These are phyloP conservation scores for Hermatobates lingyangjiaoensis DNA, from an alignment of 1,140 invertebrate genomes.

Conservation along the genomic window DNA sequence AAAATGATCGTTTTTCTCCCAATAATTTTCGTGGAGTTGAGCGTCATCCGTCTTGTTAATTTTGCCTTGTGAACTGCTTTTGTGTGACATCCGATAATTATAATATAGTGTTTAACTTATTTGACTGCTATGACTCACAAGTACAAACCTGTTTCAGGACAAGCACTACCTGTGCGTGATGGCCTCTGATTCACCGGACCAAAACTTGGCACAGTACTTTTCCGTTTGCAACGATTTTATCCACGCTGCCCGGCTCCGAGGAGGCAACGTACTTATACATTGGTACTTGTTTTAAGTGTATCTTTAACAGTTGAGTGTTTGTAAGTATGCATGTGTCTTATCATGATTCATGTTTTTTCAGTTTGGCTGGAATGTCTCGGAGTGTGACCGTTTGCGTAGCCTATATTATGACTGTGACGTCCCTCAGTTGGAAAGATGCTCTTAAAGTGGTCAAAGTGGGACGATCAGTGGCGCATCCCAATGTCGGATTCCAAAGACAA, in stretches of 20 bases:
- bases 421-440: conserved; percentile 79
- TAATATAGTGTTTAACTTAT: neutral
- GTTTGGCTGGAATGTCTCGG: conserved; percentile 86
- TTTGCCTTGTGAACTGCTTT: no score
- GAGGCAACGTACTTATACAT: conserved; percentile 85
- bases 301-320: no score
- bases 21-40: no score
- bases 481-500: conserved; percentile 85
- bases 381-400: conserved; percentile 87
- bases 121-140: no score
- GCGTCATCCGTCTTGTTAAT: no score
- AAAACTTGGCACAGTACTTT: conserved; percentile 86
- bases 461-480: conserved; percentile 80
- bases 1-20: no score
- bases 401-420: conserved; percentile 86
- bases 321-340: no score
- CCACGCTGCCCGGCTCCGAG: conserved; percentile 66
- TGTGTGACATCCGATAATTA: no score
- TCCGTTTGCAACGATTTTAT: conserved; percentile 89
- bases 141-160: conserved; percentile 41
- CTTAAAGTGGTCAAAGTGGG: conserved; percentile 81
- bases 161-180: conserved; percentile 87
- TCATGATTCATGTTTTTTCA: conserved; percentile 21
- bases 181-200: conserved; percentile 79
- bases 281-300: conserved; percentile 38